Base-by-base conservation (phyloP, 2,797 vertebrate species). In the Lepilemur ruficaudatus region DNA sequence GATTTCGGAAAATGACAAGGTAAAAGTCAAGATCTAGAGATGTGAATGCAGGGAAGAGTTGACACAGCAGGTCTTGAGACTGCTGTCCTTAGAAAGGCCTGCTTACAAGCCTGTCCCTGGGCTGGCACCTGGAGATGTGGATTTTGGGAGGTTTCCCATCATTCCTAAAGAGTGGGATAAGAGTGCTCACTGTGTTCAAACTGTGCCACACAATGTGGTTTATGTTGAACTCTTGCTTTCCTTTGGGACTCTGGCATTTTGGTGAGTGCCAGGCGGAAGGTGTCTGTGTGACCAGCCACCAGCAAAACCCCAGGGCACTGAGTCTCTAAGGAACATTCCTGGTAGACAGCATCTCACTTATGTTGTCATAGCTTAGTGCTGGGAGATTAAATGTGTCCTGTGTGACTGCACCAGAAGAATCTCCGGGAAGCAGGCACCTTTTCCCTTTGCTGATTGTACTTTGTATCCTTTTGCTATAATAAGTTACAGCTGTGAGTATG, bases 261-360 rank as follows among this genome's bases (percentile, higher is more conserved):
- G 25, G 35, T 41, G 35, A 48, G 23, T 57, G 35, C 48, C 30
- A 6, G 10, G 13, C 50, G 46, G 41, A 35, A 35, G 46, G 43
- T 48, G 9, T 88, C 2, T n/a, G 0, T 2, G 7, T 52, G 75
- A 65, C 50, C 35, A 85, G 86, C 57, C 35, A 23, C 52, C 32
- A 12, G 0, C 25, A 17, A 67, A 48, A 50, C 43, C 11, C 22
- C 4, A 11, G 20, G 43, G 9, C 28, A 3, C 18, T 23, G 25
- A 61, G 78, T 55, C 32, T 82, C 57, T 14, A 41, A 8, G 2
- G 28, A 85, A 75, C 28, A 30, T 69, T 65, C 75, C n/a, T 69
- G 2, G 35, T 9, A 59, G 46, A 38, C n/a, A 35, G 30, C 5
- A 5, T 28, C 15, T 14, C 35, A 22, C 28, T 46, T 0, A 0